Base-by-base conservation (phyloP, 2,113 vertebrate genomes). In the Periophthalmodon schlosseri region DNA sequence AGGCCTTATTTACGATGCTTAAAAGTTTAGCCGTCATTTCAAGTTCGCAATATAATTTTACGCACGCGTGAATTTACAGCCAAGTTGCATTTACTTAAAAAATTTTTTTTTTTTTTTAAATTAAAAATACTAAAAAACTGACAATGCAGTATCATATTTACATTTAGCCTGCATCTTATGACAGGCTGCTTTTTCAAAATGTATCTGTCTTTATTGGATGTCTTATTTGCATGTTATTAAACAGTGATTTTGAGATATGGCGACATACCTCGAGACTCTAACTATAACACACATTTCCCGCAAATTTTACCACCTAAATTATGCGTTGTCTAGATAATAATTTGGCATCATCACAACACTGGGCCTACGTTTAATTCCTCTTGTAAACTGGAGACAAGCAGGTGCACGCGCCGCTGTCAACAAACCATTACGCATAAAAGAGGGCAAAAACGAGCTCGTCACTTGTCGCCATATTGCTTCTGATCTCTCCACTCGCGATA, bases 1-100 rank as follows among this genome's bases (percentile, higher is more conserved):
- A 16, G 12, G 65, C 0, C 71, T 82, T 83, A 76, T 86, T 89
- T 85, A 79, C 77, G 68, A 8, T 72, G 15, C 78, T 83, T 87
- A 76, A 71, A 28, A 60, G 21, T 60, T 3, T 15, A 23, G 21
- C 23, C 23, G 23, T 60, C 5, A 60, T 60, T 60, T 60, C 57
- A 60, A 60, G 21, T 15, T 60, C 57, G 3, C 3, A 60, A 60
- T 13, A 15, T 0, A 46, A 80, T 65, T 65, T 65, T n/a, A 65
- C 63, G 20, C 63, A n/a, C 63, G 33, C 63, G 2, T 15, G 12
- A 65, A 65, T 44, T 9, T 54, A 54, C 16, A 52, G 1, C 18
- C 52, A 2, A 56, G 20, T 10, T 11, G n/a, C 11, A 2, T 2
- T 15, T 1, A 15, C 1, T 49, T 49, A n/a, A n/a, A n/a, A n/a